Evolutionary conservation across 64 coral and sea anemone species (phyloP).

Genomic region (Actinia equina): DNA sequence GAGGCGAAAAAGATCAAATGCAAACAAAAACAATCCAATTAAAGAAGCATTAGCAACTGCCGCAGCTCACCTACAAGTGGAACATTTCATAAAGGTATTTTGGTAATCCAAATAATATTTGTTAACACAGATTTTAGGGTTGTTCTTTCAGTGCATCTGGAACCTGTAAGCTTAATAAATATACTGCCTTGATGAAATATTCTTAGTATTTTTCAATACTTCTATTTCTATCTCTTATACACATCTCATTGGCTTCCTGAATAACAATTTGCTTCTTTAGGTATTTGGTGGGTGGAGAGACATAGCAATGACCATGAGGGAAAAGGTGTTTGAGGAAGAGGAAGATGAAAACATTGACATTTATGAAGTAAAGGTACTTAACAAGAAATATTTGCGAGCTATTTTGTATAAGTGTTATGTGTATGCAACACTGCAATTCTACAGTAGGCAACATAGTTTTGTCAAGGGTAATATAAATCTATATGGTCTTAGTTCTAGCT

Average conservation of each 20-base stretch:
- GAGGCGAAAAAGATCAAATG: background rate
- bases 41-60: background rate
- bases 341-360: slow-evolving; percentile 42
- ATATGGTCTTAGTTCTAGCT: too few relatives aligned
- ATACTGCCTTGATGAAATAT: too few relatives aligned
- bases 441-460: too few relatives aligned
- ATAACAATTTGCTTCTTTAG: background rate
- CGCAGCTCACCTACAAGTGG: background rate
- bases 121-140: too few relatives aligned
- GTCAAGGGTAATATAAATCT: too few relatives aligned
- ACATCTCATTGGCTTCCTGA: too few relatives aligned
- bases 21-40: background rate
- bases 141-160: too few relatives aligned
- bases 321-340: slow-evolving; percentile 34
- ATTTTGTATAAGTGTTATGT: too few relatives aligned
- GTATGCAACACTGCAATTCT: too few relatives aligned
- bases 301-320: slow-evolving; percentile 12
- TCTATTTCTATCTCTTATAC: too few relatives aligned
- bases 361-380: slow-evolving; percentile 47
- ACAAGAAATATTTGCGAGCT: background rate
- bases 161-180: too few relatives aligned
- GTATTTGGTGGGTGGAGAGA: slow-evolving; percentile 35
- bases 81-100: slow-evolving; percentile 11
- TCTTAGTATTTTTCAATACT: too few relatives aligned
- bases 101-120: slow-evolving; percentile 11